Conservation (phyloP, 2,113 vertebrate genomes). For the Hystrix brachyura region DNA sequence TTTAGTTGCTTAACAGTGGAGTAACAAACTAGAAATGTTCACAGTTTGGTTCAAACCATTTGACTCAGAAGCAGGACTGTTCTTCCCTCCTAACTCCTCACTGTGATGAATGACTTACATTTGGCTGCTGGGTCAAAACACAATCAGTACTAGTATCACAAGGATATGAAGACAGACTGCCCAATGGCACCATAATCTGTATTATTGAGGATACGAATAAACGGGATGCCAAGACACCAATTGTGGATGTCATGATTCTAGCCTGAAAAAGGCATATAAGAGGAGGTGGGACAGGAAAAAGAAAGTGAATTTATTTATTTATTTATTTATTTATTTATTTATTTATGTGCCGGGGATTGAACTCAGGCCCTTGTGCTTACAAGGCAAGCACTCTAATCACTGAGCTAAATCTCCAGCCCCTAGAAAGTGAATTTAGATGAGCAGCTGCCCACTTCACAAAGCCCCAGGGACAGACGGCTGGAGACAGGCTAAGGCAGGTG, state of each 20-base stretch:
- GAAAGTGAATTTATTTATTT: background rate
- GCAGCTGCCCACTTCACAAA: background rate
- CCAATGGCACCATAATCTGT: background rate
- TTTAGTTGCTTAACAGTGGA: background rate
- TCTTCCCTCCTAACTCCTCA: background rate
- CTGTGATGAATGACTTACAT: background rate
- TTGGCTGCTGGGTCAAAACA: constrained; percentile 32
- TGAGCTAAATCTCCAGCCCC: no score
- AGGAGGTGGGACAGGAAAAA: background rate
- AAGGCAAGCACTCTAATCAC: no score
- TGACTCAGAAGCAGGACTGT: background rate
- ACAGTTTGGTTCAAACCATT: background rate
- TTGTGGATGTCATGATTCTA: background rate
- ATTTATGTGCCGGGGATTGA: no score
- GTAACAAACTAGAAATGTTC: background rate
- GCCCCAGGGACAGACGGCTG: background rate
- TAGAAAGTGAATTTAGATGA: background rate
- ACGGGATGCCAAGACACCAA: background rate
- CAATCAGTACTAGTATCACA: background rate
- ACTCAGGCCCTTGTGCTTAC: no score
- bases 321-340: no score
- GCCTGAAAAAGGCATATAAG: background rate
- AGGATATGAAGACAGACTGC: background rate
- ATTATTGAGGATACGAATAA: background rate
- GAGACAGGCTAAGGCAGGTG: background rate